Conservation (phyloP, 2,888 invertebrate species). For the Mythimna impura region DNA sequence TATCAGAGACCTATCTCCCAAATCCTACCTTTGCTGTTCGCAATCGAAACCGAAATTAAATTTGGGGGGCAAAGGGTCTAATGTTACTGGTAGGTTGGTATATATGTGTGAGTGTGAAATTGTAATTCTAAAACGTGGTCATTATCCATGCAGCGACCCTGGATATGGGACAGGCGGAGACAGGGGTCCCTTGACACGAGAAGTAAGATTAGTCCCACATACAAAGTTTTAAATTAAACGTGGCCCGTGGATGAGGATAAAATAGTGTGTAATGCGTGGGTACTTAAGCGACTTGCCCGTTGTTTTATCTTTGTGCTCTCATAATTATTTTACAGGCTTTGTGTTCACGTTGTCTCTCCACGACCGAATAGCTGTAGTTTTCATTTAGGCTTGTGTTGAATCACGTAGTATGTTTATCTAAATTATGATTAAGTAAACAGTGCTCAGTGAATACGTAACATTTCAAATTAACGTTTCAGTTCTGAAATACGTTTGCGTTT, state of each 20-base stretch:
- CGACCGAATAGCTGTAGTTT: conserved; percentile 42
- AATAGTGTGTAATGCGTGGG: conserved; percentile 66
- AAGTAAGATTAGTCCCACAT: conserved; percentile 80
- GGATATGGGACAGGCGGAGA: conserved; percentile 67
- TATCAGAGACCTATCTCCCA: conserved; percentile 33
- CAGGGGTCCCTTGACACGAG: conserved; percentile 74
- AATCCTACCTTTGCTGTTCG: conserved; percentile 16
- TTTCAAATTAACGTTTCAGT: conserved; percentile 49
- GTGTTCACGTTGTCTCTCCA: conserved; percentile 47
- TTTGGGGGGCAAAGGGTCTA: conserved; percentile 43
- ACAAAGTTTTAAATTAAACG: conserved; percentile 82
- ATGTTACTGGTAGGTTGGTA: conserved; percentile 42
- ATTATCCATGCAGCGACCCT: conserved; percentile 78
- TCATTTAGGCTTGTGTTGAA: conserved; percentile 33
- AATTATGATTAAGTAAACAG: conserved; percentile 59
- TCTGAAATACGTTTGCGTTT: conserved; percentile 40
- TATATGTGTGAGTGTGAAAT: conserved; percentile 71
- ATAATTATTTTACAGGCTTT: conserved; percentile 72
- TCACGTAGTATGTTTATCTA: conserved; percentile 57
- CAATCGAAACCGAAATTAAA: conserved; percentile 51
- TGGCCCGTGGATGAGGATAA: conserved; percentile 58
- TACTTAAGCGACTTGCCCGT: conserved; percentile 60
- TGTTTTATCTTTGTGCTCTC: conserved; percentile 70
- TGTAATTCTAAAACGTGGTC: conserved; percentile 77
- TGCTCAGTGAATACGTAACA: conserved; percentile 45